These are phyloP conservation scores for Protonibea diacanthus DNA, from an alignment of 2,797 vertebrate species.

Conservation along the genomic window DNA sequence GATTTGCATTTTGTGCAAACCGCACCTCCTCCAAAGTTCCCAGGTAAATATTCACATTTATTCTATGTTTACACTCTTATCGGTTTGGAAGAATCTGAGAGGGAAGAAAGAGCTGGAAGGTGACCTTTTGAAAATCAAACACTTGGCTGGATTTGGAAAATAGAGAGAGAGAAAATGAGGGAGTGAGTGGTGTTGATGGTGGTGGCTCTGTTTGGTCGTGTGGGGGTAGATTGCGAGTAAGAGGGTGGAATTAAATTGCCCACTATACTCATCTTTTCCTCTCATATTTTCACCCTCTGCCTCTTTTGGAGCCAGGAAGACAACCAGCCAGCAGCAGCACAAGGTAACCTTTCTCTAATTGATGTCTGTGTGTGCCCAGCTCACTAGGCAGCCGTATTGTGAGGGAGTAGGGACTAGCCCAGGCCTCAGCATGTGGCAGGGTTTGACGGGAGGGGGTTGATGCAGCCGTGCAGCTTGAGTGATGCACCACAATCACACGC, in stretches of 20 bases:
- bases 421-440: constrained; percentile 71
- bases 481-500: constrained; percentile 66
- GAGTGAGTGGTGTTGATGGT: not conserved
- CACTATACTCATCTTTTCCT: constrained; percentile 52
- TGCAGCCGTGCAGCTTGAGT: constrained; percentile 72
- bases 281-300: constrained; percentile 55
- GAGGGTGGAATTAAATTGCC: constrained; percentile 62
- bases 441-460: constrained; percentile 64
- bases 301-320: constrained; percentile 68
- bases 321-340: constrained; percentile 73
- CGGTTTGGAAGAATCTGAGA: constrained; percentile 22
- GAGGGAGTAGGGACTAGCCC: constrained; percentile 67
- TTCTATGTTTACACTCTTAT: constrained; percentile 22
- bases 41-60: constrained; percentile 45
- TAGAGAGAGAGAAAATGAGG: not conserved
- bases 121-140: constrained; percentile 75
- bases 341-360: constrained; percentile 89
- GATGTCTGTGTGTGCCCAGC: constrained; percentile 76
- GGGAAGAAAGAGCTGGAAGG: constrained; percentile 45
- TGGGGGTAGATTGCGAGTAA: constrained; percentile 37
- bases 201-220: constrained; percentile 7
- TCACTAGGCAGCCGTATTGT: constrained; percentile 77
- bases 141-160: constrained; percentile 58
- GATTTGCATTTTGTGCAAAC: constrained; percentile 46
- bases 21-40: constrained; percentile 21